Conservation (phyloP, 2,113 vertebrate genomes). For the Lepisosteus oculatus region DNA sequence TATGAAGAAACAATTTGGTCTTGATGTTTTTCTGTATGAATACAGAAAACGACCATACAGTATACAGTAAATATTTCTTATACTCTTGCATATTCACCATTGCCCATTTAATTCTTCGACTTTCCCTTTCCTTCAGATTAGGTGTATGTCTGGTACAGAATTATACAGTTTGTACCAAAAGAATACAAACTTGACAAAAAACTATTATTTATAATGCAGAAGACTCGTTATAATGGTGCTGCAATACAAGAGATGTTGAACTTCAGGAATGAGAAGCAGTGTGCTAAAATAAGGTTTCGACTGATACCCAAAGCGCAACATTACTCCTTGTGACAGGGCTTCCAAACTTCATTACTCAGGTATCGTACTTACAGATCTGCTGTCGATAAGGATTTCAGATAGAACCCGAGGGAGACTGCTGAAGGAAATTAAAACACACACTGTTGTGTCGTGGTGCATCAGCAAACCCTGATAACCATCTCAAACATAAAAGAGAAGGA, state of each 20-base stretch:
- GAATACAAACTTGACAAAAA: neutral
- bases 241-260: neutral
- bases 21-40: too few relatives aligned
- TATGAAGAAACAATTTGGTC: too few relatives aligned
- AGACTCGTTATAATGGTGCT: too few relatives aligned
- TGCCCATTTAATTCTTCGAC: too few relatives aligned
- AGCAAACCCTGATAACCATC: conserved; percentile 3
- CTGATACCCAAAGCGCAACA: neutral
- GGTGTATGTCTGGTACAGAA: too few relatives aligned
- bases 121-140: too few relatives aligned
- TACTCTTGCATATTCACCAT: too few relatives aligned
- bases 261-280: neutral
- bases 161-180: too few relatives aligned
- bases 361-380: conserved; percentile 7
- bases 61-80: too few relatives aligned
- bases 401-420: neutral
- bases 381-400: conserved; percentile 6
- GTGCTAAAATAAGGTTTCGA: neutral
- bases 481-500: neutral
- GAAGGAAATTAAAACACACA: conserved; percentile 9
- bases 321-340: neutral
- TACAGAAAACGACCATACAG: too few relatives aligned
- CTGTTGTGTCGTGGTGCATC: neutral
- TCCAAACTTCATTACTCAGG: conserved; percentile 7
- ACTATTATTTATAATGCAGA: too few relatives aligned